A percentile compares a stretch with the other conserved stretches of the same genome.
phyloP scores from a whole-genome alignment of 2,113 vertebrate species.

The Catharus bicknelli region DNA sequence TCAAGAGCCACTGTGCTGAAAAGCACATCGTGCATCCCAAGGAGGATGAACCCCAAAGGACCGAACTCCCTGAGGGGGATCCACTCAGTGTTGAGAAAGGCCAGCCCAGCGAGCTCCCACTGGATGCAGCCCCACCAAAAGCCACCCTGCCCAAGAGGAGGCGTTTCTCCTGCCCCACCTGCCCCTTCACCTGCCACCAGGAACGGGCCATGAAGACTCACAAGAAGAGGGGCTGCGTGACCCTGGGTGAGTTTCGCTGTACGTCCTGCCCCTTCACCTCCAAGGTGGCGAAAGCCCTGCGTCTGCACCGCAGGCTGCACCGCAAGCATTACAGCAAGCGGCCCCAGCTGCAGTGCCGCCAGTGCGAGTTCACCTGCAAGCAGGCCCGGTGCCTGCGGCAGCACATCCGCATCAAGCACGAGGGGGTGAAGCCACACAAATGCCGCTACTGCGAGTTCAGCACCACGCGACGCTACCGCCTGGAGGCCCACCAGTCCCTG shows the following conservation, averaged over 20 bases:
- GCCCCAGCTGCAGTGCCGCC: slow-evolving; percentile 66
- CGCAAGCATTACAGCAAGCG: slow-evolving; percentile 60
- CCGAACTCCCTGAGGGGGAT: rapidly evolving
- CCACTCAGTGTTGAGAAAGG: rapidly evolving
- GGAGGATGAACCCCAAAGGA: background rate
- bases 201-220: slow-evolving; percentile 82
- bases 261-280: slow-evolving; percentile 79
- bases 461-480: slow-evolving; percentile 86
- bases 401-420: slow-evolving; percentile 85
- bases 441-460: slow-evolving; percentile 89
- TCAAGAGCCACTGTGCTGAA: slow-evolving; percentile 34
- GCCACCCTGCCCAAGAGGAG: slow-evolving; percentile 11
- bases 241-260: slow-evolving; percentile 75
- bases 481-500: slow-evolving; percentile 90
- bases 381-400: slow-evolving; percentile 83
- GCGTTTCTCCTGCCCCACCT: slow-evolving; percentile 80
- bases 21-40: background rate
- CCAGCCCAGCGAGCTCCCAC: background rate
- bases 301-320: slow-evolving; percentile 75
- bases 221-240: slow-evolving; percentile 80
- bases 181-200: slow-evolving; percentile 84
- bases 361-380: slow-evolving; percentile 85
- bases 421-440: slow-evolving; percentile 79
- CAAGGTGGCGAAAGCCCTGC: slow-evolving; percentile 73
- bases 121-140: background rate